These are phyloP conservation scores for Mellilla xanthometata DNA, from an alignment of 2,888 invertebrate species.

Conservation along the genomic window DNA sequence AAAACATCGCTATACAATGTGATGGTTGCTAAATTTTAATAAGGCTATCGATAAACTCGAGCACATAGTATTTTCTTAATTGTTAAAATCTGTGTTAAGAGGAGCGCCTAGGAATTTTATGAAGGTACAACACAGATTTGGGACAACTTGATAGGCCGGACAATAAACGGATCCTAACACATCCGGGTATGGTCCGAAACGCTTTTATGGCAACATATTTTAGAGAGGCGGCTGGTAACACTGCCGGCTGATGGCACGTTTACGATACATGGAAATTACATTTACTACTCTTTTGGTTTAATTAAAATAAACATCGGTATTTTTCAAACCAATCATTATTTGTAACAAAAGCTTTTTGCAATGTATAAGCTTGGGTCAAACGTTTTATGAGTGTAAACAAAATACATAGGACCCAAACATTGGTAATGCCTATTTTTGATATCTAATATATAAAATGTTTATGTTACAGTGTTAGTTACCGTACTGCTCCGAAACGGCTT, in stretches of 20 bases:
- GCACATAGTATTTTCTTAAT: constrained; percentile 26
- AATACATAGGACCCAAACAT: too few relatives aligned
- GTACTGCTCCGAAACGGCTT: too few relatives aligned
- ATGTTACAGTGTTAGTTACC: too few relatives aligned
- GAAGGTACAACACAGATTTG: constrained; percentile 57
- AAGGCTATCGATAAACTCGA: too few relatives aligned
- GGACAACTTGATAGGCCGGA: constrained; percentile 58
- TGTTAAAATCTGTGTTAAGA: constrained; percentile 17
- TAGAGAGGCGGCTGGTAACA: constrained; percentile 49
- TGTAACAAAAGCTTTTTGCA: constrained; percentile 1
- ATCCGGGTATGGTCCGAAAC: constrained; percentile 63
- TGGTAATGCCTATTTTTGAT: too few relatives aligned
- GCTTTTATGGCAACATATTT: constrained; percentile 74
- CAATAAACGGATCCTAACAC: constrained; percentile 73
- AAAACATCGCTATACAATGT: too few relatives aligned
- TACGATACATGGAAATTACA: constrained; percentile 53
- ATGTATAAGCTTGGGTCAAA: too few relatives aligned
- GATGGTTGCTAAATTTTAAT: too few relatives aligned
- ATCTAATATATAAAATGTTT: too few relatives aligned
- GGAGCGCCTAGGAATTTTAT: constrained; percentile 41
- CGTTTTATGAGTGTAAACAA: too few relatives aligned
- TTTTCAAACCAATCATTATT: constrained; percentile 21
- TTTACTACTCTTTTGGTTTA: constrained; percentile 35
- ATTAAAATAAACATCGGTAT: constrained; percentile 26
- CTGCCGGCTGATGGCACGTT: constrained; percentile 47